Conservation (phyloP, 1,140 invertebrate species). For the Portunus trituberculatus region DNA sequence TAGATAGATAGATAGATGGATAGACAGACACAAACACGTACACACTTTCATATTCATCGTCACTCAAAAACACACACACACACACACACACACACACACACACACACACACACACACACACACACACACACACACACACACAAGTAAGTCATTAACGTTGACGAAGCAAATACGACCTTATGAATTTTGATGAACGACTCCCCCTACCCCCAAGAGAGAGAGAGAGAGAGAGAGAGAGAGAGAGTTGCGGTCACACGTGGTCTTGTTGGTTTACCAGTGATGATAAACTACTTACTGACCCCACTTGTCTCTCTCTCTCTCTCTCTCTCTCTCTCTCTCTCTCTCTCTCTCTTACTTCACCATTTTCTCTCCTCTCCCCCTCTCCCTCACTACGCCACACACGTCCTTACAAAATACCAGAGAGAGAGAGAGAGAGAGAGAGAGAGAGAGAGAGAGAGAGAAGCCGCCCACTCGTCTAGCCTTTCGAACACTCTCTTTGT, state of each 20-base stretch:
- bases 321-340: background rate
- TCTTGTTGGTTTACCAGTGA: conserved; percentile 47
- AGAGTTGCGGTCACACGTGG: conserved; percentile 32
- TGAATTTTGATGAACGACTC: background rate
- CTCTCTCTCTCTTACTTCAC: background rate
- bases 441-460: background rate
- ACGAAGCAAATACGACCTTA: background rate
- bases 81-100: conserved; percentile 20
- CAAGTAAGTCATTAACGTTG: background rate
- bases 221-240: background rate
- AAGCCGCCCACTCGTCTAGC: background rate
- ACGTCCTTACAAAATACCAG: background rate
- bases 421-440: conserved; percentile 20
- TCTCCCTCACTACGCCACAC: background rate
- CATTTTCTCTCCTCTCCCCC: background rate
- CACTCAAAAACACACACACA: background rate
- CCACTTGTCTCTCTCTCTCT: background rate
- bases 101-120: background rate
- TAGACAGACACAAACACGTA: background rate
- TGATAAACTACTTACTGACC: conserved; percentile 59
- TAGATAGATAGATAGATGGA: background rate
- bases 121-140: conserved; percentile 9
- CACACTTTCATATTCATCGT: background rate
- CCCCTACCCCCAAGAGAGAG: background rate
- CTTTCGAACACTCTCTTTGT: background rate